These are phyloP conservation scores for Charina bottae DNA, from an alignment of 2,113 vertebrate genomes.

Conservation along the genomic window DNA sequence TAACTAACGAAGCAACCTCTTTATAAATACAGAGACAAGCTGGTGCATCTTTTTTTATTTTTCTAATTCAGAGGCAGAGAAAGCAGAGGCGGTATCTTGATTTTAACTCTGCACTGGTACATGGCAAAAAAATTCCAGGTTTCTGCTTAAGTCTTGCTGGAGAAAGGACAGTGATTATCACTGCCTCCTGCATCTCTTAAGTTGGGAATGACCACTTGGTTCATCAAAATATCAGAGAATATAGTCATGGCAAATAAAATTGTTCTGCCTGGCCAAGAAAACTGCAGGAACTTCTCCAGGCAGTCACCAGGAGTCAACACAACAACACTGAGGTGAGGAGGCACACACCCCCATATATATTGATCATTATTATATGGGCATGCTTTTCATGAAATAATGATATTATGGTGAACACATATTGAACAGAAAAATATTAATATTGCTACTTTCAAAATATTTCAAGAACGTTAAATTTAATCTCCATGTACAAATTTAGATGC, in stretches of 20 bases:
- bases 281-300: background rate
- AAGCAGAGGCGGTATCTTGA: background rate
- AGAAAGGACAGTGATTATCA: background rate
- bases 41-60: background rate
- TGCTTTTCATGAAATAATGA: background rate
- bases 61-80: background rate
- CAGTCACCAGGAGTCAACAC: background rate
- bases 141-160: background rate
- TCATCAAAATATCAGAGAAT: background rate
- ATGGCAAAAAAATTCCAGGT: background rate
- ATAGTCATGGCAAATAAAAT: background rate
- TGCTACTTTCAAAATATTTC: background rate
- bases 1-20: background rate
- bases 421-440: background rate
- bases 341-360: background rate
- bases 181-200: background rate
- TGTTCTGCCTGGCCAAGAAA: background rate
- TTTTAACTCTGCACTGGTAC: background rate
- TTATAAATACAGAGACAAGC: background rate
- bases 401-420: background rate
- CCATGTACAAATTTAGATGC: background rate
- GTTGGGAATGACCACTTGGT: background rate
- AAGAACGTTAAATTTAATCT: background rate
- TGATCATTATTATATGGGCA: background rate
- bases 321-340: background rate